Percentiles rank a stretch among this genome's conserved stretches.
These are phyloP conservation scores for Sphinx pinastri DNA, from an alignment of 2,888 invertebrate species.

Conservation along the genomic window DNA sequence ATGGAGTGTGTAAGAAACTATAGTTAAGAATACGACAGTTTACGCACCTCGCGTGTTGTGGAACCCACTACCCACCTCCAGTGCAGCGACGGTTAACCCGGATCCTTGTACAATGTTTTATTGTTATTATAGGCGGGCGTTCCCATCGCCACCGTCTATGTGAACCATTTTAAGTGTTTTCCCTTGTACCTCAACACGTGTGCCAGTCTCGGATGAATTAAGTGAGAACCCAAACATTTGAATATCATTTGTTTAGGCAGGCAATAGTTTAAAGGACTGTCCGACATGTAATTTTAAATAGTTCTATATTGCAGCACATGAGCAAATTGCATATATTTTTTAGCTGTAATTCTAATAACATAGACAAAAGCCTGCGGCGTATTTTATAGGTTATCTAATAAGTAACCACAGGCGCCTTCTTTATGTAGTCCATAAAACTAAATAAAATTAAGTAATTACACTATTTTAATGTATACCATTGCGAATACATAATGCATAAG, in stretches of 20 bases:
- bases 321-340: neutral
- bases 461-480: constrained; percentile 8
- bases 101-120: constrained; percentile 65
- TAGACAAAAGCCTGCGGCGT: constrained; percentile 7
- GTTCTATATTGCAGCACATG: neutral
- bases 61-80: constrained; percentile 13
- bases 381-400: neutral
- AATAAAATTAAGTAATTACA: constrained; percentile 20
- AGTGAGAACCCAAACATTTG: constrained; percentile 36
- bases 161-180: constrained; percentile 61
- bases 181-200: constrained; percentile 70
- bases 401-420: neutral
- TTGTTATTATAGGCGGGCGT: constrained; percentile 39
- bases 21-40: constrained; percentile 17
- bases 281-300: too few relatives aligned
- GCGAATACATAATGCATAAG: constrained; percentile 16
- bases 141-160: constrained; percentile 13
- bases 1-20: neutral
- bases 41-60: neutral
- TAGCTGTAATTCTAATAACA: neutral
- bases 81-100: constrained; percentile 71
- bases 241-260: neutral
- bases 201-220: constrained; percentile 46
- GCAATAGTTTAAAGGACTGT: too few relatives aligned
- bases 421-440: constrained; percentile 3